Evolutionary conservation across 2,888 invertebrate genomes (phyloP), one percentile per base, ranked within the genome.

Genomic region (Lasius fuliginosus): DNA sequence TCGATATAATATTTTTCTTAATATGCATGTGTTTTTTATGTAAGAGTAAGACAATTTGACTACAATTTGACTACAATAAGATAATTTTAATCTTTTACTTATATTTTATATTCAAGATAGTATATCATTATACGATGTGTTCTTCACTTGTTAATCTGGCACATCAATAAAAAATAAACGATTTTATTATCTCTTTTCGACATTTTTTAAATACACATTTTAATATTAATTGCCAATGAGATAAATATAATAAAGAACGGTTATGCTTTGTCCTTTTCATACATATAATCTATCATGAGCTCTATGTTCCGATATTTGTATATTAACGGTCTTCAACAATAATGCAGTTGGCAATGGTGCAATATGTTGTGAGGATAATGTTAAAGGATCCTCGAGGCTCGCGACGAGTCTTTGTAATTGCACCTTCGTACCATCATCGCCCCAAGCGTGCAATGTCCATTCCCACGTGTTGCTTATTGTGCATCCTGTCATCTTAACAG

Each of bases 391-490:
- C 18, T 93, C 91, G 8, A 94, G 89, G 75, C 88, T 92, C 18
- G 87, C 89, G 4, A 94, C 92, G 42, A 85, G 88, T 83, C 91
- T 91, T 9, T 90, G 86, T 15, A 92, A 86, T 67, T 90, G 92
- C 11, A 94, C 67, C 83, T 92, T 91, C 0, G 89, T 90, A 33
- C 89, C 92, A 8, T 91, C 86, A 0, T 85, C 76, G 27, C 90
- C 91, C 77, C 81, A 83, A 33, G 90, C 93, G n/a, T 90, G 86
- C 27, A 94, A 76, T 56, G 76, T 89, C 94, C 94, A 95, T 82
- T 93, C 91, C 89, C 93, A 93, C 40, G 6, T 30, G n/a, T 64
- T 82, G 36, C 23, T 87, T 6, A 53, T 53, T 53, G 49, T 2
- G 73, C 30, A 60, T 82, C 62, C 1, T 53, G 60, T 2, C 18